These are phyloP conservation scores for Brachionus rubens DNA, from an alignment of 1,140 invertebrate genomes.

Conservation along the genomic window DNA sequence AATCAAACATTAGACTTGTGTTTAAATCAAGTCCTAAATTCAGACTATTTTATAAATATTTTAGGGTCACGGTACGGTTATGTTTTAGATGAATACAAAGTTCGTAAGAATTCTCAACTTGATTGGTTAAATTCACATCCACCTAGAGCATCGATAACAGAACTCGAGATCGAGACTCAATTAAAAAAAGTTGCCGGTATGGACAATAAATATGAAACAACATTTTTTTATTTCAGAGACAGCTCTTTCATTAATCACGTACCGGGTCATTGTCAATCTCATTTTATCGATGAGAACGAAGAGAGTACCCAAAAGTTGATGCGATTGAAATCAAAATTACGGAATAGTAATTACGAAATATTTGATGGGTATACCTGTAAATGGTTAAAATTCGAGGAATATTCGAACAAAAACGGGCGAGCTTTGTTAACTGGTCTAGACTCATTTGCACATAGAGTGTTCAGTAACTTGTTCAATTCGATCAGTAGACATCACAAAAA, in stretches of 20 bases:
- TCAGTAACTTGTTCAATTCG: conserved; percentile 59
- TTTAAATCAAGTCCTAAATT: conserved; percentile 58
- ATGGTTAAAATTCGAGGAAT: conserved; percentile 56
- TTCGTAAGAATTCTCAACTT: conserved; percentile 54
- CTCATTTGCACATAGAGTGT: conserved; percentile 56
- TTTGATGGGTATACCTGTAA: conserved; percentile 59
- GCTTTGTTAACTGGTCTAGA: conserved; percentile 58
- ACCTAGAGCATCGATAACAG: conserved; percentile 60
- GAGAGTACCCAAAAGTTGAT: conserved; percentile 51
- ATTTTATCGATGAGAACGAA: conserved; percentile 54
- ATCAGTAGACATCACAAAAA: conserved; percentile 51
- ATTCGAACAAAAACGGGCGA: conserved; percentile 50
- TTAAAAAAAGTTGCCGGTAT: conserved; percentile 52
- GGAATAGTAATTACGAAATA: conserved; percentile 55
- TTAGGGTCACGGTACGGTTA: conserved; percentile 60
- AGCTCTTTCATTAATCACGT: conserved; percentile 52
- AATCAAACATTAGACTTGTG: conserved; percentile 58
- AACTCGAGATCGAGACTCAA: conserved; percentile 58
- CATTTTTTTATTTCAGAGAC: conserved; percentile 61
- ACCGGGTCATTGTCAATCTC: conserved; percentile 51
- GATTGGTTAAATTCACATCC: conserved; percentile 59
- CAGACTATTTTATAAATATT: conserved; percentile 62
- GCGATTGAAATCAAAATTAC: conserved; percentile 55
- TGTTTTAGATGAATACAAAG: conserved; percentile 48
- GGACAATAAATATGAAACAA: conserved; percentile 50